phyloP scores from a whole-genome alignment of 1,140 invertebrate species.

The Bursaphelenchus mucronatus region DNA sequence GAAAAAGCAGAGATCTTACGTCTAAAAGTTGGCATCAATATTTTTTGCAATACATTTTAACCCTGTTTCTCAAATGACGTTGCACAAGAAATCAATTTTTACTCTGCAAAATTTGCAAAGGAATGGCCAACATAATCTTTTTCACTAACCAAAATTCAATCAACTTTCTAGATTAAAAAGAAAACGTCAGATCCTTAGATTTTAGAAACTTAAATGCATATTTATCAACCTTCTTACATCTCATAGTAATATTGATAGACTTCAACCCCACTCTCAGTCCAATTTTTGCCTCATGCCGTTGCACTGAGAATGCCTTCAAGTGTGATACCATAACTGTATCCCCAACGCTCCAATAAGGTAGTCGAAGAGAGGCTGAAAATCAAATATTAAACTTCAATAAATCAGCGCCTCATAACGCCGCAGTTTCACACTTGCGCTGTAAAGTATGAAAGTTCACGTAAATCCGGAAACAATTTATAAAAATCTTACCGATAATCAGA shows the following conservation, averaged over 20 bases:
- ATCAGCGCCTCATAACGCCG: constrained; percentile 2
- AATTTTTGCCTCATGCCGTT: constrained; percentile 79
- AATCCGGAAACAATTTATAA: background rate
- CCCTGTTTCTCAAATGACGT: too few relatives aligned
- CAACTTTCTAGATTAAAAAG: background rate
- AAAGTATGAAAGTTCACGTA: constrained; percentile 9
- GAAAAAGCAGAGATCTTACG: too few relatives aligned
- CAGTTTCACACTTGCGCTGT: constrained; percentile 19
- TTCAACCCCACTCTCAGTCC: constrained; percentile 86
- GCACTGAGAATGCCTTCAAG: constrained; percentile 84
- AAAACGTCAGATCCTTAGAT: background rate
- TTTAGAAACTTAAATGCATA: constrained; percentile 14
- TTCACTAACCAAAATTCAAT: constrained; percentile 19
- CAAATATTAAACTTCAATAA: constrained; percentile 11
- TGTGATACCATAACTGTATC: constrained; percentile 77
- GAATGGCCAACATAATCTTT: too few relatives aligned
- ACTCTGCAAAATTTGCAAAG: too few relatives aligned
- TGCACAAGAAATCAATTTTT: too few relatives aligned
- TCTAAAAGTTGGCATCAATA: too few relatives aligned
- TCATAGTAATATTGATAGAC: constrained; percentile 89
- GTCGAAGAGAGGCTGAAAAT: constrained; percentile 37
- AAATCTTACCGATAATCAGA: constrained; percentile 40
- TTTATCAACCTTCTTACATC: constrained; percentile 67
- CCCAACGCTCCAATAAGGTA: constrained; percentile 79
- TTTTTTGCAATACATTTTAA: too few relatives aligned